Evolutionary conservation across 1,140 invertebrate genomes (phyloP), one percentile per base, ranked within the genome.

Genomic region (Catajapyx aquilonaris): DNA sequence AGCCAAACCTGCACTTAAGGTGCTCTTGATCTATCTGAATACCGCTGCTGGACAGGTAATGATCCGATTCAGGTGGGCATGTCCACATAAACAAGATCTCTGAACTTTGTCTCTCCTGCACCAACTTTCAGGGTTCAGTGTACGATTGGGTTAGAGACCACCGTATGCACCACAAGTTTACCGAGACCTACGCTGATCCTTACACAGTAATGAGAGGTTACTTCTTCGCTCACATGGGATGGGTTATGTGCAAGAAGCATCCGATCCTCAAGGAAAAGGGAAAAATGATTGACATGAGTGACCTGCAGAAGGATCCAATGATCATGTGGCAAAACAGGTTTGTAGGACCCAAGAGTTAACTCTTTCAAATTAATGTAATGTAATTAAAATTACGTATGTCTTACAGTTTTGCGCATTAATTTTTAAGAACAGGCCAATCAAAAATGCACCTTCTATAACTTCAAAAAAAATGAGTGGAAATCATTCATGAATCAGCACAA

Each of bases 161-260:
- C 46, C 47, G 69, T n/a, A n/a, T n/a, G n/a, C n/a, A n/a, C n/a
- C n/a, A n/a, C n/a, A n/a, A n/a, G n/a, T n/a, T n/a, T n/a, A 34
- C 65, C 0, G 69, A 71, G 46, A 71, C 69, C 3, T 58, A 71
- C 48, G 69, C 67, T 11, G 69, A 71, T 44, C 69, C 69, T 4
- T 68, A 73, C 47, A 71, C 70, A 46, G 62, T 64, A 17, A 61
- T 57, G 23, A 51, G 69, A 17, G 69, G 69, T 10, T 68, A 71
- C 46, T 72, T 71, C 52, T 71, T 71, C 47, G 46, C 69, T 4
- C 69, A 71, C 44, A 59, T 71, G 44, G 69, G 69, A 5, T 71
- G 69, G 69, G 48, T 45, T n/a, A n/a, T n/a, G n/a, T n/a, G n/a
- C n/a, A n/a, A n/a, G n/a, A n/a, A n/a, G n/a, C n/a, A n/a, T n/a